Evolutionary conservation across 2,797 vertebrate genomes (phyloP).

Genomic region (Taeniopygia guttata): DNA sequence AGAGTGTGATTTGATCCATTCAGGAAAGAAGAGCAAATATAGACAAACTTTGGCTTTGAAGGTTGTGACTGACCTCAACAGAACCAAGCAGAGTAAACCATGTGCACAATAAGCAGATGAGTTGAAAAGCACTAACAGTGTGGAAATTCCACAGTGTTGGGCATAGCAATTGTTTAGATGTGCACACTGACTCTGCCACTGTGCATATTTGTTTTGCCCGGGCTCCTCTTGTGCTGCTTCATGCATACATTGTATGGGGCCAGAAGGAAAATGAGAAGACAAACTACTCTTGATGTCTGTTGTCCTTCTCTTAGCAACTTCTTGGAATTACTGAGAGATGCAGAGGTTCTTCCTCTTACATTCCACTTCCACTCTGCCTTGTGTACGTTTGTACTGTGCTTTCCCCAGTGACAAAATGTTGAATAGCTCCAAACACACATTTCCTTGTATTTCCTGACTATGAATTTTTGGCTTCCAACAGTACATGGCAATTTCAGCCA

Average conservation of each 20-base stretch:
- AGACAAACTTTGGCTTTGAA: constrained; percentile 50
- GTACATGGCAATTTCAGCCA: constrained; percentile 15
- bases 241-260: neutral
- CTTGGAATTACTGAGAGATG: constrained; percentile 2
- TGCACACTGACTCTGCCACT: constrained; percentile 38
- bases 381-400: neutral
- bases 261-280: neutral
- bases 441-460: neutral
- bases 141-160: constrained; percentile 41
- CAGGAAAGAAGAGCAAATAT: constrained; percentile 37
- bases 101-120: constrained; percentile 31
- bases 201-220: constrained; percentile 44
- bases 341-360: neutral
- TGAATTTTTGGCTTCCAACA: neutral
- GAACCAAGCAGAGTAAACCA: constrained; percentile 12
- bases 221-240: constrained; percentile 20
- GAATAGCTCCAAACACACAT: constrained; percentile 10
- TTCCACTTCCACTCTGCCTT: neutral
- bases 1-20: constrained; percentile 20
- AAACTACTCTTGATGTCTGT: neutral
- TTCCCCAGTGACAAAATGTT: neutral
- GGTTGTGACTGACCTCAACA: constrained; percentile 8
- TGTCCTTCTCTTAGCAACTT: constrained; percentile 22
- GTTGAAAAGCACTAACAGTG: constrained; percentile 27
- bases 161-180: constrained; percentile 49